Evolutionary conservation across 2,113 vertebrate genomes (phyloP).

Genomic region (Corvus cornix): DNA sequence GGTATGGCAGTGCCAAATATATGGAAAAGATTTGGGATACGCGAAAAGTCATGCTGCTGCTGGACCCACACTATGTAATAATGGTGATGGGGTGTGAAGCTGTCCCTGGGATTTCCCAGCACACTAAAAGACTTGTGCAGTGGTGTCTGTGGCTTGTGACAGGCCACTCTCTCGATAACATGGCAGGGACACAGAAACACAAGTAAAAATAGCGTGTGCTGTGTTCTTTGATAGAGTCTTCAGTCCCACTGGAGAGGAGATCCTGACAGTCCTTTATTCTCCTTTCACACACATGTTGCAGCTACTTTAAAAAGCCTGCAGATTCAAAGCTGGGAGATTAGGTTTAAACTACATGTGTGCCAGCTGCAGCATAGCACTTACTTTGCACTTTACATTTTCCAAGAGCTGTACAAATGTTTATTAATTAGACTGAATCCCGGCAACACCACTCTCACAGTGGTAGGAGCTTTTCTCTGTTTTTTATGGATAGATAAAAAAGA

Average conservation of each 20-base stretch:
- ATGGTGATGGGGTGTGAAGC: background rate
- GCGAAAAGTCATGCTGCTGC: conserved; percentile 4
- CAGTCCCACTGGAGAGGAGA: background rate
- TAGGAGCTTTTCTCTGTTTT: background rate
- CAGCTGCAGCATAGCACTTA: background rate
- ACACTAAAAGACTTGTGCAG: background rate
- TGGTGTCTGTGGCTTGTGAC: conserved; percentile 24
- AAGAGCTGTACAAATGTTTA: background rate
- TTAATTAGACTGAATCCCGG: conserved; percentile 25
- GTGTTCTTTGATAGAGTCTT: background rate
- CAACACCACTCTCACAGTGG: background rate
- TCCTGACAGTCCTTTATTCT: background rate
- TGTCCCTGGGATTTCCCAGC: conserved; percentile 19
- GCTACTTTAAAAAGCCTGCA: background rate
- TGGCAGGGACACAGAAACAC: background rate
- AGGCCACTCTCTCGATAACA: background rate
- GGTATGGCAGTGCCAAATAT: conserved; percentile 65
- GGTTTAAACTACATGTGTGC: background rate
- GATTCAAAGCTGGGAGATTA: conserved; percentile 5
- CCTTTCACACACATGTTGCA: background rate
- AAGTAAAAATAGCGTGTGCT: background rate
- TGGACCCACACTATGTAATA: conserved; percentile 14
- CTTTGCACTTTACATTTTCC: background rate
- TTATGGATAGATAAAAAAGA: background rate
- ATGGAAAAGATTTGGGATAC: conserved; percentile 70